Percentiles rank a stretch among this genome's conserved stretches.
Conservation (phyloP, 2,113 vertebrate genomes). For the Theristicus caerulescens region DNA sequence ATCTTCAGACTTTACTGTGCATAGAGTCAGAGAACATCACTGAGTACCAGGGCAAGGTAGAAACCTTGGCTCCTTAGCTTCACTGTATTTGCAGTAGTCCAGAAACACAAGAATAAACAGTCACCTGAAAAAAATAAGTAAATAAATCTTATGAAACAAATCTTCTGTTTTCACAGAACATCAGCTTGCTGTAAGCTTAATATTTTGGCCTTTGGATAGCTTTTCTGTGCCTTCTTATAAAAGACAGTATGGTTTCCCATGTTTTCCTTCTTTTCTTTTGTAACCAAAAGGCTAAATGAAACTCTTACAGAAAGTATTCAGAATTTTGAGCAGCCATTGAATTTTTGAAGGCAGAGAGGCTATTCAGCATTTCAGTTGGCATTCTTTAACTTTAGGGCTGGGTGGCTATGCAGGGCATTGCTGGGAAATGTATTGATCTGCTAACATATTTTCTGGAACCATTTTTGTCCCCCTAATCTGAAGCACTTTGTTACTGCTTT, state of each 20-base stretch:
- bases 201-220: slow-evolving; percentile 5
- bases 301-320: slow-evolving; percentile 29
- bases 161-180: background rate
- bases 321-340: slow-evolving; percentile 2
- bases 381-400: slow-evolving; percentile 46
- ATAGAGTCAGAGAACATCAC: background rate
- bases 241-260: slow-evolving; percentile 12
- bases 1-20: background rate
- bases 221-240: background rate
- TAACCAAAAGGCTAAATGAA: background rate
- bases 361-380: slow-evolving; percentile 40
- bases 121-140: slow-evolving; percentile 4
- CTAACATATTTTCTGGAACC: slow-evolving; percentile 53
- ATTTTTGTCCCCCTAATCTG: slow-evolving; percentile 7
- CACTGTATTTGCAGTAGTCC: background rate
- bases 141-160: background rate
- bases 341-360: slow-evolving; percentile 45
- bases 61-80: background rate
- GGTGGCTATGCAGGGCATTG: slow-evolving; percentile 31
- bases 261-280: slow-evolving; percentile 22
- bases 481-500: slow-evolving; percentile 37
- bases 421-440: slow-evolving; percentile 67
- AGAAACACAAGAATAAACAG: background rate
- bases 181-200: background rate
- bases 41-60: background rate